phyloP scores from a whole-genome alignment of 2,888 invertebrate species.

The Cantharis flavilabris region DNA sequence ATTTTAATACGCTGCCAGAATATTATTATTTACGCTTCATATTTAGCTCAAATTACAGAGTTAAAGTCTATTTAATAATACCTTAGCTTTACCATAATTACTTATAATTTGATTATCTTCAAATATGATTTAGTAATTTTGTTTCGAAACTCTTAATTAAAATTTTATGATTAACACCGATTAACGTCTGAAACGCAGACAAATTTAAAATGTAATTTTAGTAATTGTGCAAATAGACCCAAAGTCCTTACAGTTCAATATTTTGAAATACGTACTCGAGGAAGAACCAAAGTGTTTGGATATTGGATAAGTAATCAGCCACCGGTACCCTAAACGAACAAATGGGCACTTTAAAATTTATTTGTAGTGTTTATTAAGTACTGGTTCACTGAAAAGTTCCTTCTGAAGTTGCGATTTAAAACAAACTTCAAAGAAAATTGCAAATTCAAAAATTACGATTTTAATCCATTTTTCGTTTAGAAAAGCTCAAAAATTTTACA shows the following conservation, averaged over 20 bases:
- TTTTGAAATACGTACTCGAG: neutral
- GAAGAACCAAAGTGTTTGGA: neutral
- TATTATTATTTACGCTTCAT: conserved; percentile 54
- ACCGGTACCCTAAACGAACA: neutral
- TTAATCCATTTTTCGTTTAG: neutral
- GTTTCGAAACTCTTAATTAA: neutral
- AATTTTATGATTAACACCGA: neutral
- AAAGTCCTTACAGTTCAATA: neutral
- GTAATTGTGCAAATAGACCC: neutral
- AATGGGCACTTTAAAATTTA: neutral
- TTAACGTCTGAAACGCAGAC: neutral
- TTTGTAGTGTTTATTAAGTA: neutral
- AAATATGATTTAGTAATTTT: neutral
- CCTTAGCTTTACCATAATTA: conserved; percentile 15
- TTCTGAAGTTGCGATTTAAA: neutral
- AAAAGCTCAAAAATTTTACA: neutral
- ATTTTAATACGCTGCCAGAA: conserved; percentile 46
- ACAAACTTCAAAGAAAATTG: neutral
- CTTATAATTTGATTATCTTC: conserved; percentile 1
- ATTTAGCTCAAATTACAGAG: conserved; percentile 42
- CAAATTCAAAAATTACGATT: neutral
- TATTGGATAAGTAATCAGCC: neutral
- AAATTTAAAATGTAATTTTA: neutral
- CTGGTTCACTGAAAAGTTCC: neutral
- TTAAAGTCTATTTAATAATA: conserved; percentile 24